Evolutionary conservation across 2,113 vertebrate genomes (phyloP).

Genomic region (Burhinus oedicnemus): DNA sequence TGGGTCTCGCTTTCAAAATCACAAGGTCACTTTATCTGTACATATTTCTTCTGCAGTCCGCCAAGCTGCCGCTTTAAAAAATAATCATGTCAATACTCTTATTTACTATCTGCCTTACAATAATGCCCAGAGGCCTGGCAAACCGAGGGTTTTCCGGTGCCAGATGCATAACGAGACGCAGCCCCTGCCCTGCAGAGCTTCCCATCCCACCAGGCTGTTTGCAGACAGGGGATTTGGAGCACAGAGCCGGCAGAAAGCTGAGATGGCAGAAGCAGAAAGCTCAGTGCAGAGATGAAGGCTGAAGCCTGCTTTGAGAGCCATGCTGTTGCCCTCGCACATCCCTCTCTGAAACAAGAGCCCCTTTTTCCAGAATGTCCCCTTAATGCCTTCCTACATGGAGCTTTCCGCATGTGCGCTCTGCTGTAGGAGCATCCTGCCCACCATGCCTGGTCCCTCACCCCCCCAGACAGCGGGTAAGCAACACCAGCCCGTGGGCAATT

Average conservation of each 20-base stretch:
- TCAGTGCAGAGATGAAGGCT: accelerated
- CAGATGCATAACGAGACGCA: background rate
- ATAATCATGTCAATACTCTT: background rate
- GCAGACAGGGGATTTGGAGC: background rate
- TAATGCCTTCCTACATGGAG: background rate
- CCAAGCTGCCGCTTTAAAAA: background rate
- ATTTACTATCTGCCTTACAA: background rate
- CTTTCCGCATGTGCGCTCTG: background rate
- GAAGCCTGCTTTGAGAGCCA: background rate
- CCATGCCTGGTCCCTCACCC: accelerated
- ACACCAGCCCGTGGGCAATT: background rate
- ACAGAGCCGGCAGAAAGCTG: background rate
- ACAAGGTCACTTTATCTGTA: slow-evolving; percentile 40
- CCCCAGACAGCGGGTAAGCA: background rate
- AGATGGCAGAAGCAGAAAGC: background rate
- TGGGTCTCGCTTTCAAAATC: slow-evolving; percentile 23
- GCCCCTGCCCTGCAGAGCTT: background rate
- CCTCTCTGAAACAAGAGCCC: background rate
- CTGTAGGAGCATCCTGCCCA: background rate
- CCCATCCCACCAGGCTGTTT: background rate
- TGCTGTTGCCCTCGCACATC: accelerated
- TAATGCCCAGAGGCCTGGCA: background rate
- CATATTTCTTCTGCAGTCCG: slow-evolving; percentile 9
- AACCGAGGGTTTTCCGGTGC: background rate
- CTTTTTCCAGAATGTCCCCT: background rate